Conservation (phyloP, 2,113 vertebrate species). For the Lagopus muta region DNA sequence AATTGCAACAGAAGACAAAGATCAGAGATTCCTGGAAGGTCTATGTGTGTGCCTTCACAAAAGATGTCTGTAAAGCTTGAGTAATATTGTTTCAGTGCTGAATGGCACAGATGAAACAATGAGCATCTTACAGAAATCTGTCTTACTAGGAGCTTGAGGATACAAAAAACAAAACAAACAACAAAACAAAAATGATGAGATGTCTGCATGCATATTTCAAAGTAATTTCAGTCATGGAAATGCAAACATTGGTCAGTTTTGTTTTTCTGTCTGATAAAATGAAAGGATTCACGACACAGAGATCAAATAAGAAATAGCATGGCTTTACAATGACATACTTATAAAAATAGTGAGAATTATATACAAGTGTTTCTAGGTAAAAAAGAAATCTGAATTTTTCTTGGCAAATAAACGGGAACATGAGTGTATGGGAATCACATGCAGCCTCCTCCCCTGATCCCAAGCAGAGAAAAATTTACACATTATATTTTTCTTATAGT, state of each 20-base stretch:
- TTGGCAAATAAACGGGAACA: not conserved
- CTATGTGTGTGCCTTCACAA: not conserved
- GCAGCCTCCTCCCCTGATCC: not conserved
- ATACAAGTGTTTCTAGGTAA: not conserved
- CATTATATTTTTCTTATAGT: not conserved
- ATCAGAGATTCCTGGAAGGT: slow-evolving; percentile 23
- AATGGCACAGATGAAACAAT: not conserved
- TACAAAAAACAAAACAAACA: not conserved
- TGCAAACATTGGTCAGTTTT: slow-evolving; percentile 11
- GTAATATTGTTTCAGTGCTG: not conserved
- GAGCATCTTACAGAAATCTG: not conserved
- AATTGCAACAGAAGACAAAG: slow-evolving; percentile 19
- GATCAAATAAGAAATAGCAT: not conserved
- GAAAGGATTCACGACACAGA: not conserved
- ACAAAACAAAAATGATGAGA: slow-evolving; percentile 4
- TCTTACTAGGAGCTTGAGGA: not conserved
- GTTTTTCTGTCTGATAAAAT: not conserved
- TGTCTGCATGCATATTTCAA: slow-evolving; percentile 15
- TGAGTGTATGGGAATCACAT: not conserved
- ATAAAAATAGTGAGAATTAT: not conserved
- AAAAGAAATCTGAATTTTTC: not conserved
- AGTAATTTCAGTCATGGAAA: slow-evolving; percentile 47
- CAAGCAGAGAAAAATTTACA: not conserved
- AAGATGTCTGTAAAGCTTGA: not conserved
- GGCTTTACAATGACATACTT: not conserved